Base-by-base conservation (phyloP, 1,140 invertebrate species). In the Neuroterus valhalla region DNA sequence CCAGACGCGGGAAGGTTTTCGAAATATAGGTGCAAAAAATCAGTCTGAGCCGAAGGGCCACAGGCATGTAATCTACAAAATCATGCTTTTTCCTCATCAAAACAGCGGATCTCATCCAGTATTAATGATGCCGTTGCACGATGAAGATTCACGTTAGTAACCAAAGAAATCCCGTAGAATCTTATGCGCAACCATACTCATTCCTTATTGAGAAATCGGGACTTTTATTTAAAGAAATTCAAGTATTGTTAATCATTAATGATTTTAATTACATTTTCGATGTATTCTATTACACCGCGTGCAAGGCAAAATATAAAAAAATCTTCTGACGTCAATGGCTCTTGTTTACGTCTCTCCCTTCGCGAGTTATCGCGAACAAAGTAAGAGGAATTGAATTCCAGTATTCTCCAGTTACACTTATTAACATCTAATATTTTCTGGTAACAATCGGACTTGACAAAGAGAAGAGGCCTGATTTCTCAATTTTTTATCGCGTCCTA, bases 121-220 rank as follows among this genome's bases (percentile, higher is more conserved):
- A 74, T 70, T 80, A 80, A 77, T 71, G 78, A 77, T 80, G 78
- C 75, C 75, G 78, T 74, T 78, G 78, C 76, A 80, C 78, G 73
- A 76, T 80, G 76, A 45, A 78, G 74, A 12, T 74, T 80, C 78
- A 80, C 78, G 78, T 80, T 80, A 80, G 78, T 80, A 80, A 80
- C 74, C 77, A 74, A 43, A n/a, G 26, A n/a, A 74, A 74, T 78
- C 76, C 70, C 76, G 78, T 78, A 78, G 76, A 72, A 38, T 71
- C 38, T 26, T 68, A 74, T 71, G 71, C 55, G 66, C 68, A 70
- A 31, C 70, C 70, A 38, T 75, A 72, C 1, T 45, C 50, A n/a
- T 66, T 42, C 44, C 70, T 67, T 11, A 26, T 75, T 62, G 77
- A 76, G 77, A 78, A 73, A 73, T 78, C 62, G 74, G 74, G 73